Base-by-base conservation (phyloP, 2,888 invertebrate genomes). In the Drosophila yooni region DNA sequence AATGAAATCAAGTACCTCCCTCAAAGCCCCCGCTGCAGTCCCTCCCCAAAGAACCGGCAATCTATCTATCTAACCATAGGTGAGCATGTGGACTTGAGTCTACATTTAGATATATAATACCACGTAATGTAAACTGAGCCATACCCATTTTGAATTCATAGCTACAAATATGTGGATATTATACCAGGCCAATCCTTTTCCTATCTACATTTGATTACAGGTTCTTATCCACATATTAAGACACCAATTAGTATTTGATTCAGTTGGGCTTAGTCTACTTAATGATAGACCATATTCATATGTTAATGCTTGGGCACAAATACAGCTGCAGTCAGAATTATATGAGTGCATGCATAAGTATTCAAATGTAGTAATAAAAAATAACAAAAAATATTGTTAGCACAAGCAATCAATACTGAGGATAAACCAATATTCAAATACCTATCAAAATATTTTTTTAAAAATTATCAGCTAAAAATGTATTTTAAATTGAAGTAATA, bases 1-100 rank as follows among this genome's bases (percentile, higher is more conserved):
- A 88, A 76, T 77, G 63, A 84, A 89, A 69, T 74, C 70, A 65
- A 69, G 64, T 70, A 43, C 46, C 63, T 61, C 50, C 54, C 53
- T 51, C 64, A 59, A 53, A 15, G 51, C 61, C 52, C 61, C 57
- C 13, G 7, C 21, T 7, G 0, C 21, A 15, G 2, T 52, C 65
- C 80, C 33, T n/a, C 6, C 46, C n/a, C 43, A 63, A 63, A 66
- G 78, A 77, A 66, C 57, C 74, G 68, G 53, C 70, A 76, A 56
- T 59, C 31, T 50, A 52, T 48, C 25, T 40, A 51, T 31, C 18
- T 29, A 66, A 27, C 50, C 53, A 56, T 25, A 25, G 18, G 11
- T 18, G 34, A 18, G 21, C 21, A 52, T 71, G 72, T 70, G 60
- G 60, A 43, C 18, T 50, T 64, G 56, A 86, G 67, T 82, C 67